Evolutionary conservation across 2,797 vertebrate species (phyloP), one percentile per base, ranked within the genome.

Genomic region (Danio aesculapii): DNA sequence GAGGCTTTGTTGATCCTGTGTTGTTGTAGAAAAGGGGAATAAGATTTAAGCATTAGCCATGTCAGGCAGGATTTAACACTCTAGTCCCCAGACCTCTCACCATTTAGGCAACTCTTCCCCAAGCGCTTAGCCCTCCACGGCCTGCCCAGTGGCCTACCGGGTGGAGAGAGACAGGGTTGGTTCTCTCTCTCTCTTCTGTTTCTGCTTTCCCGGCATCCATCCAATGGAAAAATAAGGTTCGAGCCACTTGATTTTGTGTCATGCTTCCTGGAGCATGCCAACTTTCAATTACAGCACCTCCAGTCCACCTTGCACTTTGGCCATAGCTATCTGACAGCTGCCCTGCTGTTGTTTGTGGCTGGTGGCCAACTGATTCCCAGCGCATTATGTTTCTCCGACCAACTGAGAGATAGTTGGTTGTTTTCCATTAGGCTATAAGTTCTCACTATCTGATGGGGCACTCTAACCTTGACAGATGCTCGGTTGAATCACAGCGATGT

Each of bases 1-100:
- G 92, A 91, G 90, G 94, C 95, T 96, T 95, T 96, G 95, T 95
- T 94, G 94, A 95, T 95, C 93, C 94, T 89, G 92, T 93, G 94
- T 91, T 94, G 91, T 94, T 94, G 94, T 94, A 94, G 92, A 81
- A 77, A 92, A 90, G 92, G 76, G 84, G 86, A 89, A 88, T 89
- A 88, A 88, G 88, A 90, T 95, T 94, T 93, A 94, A 92, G 94
- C 92, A 94, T 95, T 95, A 94, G 91, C 90, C 91, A 94, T 93
- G 92, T 93, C 93, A 92, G 92, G 90, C 90, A 89, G 91, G 91
- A 93, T 90, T 93, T 95, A 94, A 95, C 93, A 92, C 93, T 88
- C 85, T 89, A 83, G 81, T 88, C 87, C 82, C 85, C 79, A 86
- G 81, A 84, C 79, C 57, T 82, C 83, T 83, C 77, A 74, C 84